A percentile compares a stretch with the other conserved stretches of the same genome.
Evolutionary conservation across 2,797 vertebrate genomes (phyloP).

Genomic region (Tolypeutes matacus): DNA sequence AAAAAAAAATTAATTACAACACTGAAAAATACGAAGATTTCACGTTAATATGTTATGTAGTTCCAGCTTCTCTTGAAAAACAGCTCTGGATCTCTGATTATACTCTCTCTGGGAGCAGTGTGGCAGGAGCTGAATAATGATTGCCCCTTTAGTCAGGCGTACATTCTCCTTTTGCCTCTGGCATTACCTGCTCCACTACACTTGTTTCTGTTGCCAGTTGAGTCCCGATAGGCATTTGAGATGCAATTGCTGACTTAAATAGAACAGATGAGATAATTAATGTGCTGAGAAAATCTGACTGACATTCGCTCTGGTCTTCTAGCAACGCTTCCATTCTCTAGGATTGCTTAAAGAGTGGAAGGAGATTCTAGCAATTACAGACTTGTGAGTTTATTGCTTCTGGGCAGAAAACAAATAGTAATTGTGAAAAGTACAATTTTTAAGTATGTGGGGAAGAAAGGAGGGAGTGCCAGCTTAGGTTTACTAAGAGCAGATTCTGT

Average conservation of each 20-base stretch:
- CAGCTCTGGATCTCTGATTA: not conserved
- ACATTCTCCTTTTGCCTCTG: not conserved
- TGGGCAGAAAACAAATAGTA: conserved; percentile 26
- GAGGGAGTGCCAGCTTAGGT: not conserved
- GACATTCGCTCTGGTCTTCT: not conserved
- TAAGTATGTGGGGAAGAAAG: not conserved
- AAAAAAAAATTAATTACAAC: not conserved
- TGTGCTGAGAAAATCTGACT: not conserved
- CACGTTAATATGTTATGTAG: not conserved
- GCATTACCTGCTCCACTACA: not conserved
- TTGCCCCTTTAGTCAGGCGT: not conserved
- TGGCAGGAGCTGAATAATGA: not conserved
- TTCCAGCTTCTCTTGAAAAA: not conserved
- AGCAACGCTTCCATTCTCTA: not conserved
- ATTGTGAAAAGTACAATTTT: not conserved
- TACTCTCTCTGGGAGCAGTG: not conserved
- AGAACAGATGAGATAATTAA: not conserved
- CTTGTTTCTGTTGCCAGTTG: not conserved
- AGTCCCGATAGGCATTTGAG: not conserved
- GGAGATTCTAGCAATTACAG: not conserved
- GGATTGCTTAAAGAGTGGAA: not conserved
- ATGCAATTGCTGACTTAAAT: not conserved
- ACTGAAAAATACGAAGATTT: not conserved
- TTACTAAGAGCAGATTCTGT: not conserved
- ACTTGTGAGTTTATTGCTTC: not conserved